Conservation (phyloP, 2,888 invertebrate species). For the Scelioninae gen. 2 region DNA sequence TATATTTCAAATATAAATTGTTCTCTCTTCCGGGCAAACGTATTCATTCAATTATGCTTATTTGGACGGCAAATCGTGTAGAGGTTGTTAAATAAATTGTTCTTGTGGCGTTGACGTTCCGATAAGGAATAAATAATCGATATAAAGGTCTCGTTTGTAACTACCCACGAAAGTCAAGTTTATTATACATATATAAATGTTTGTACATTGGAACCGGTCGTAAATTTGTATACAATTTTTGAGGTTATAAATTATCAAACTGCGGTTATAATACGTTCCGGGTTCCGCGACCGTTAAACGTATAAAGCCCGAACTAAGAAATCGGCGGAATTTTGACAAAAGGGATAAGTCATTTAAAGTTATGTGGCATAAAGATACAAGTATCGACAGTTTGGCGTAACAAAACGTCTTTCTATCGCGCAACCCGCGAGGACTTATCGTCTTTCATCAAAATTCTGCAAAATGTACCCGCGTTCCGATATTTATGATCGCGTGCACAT, state of each 20-base stretch:
- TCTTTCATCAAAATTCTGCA: slow-evolving; percentile 36
- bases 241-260: slow-evolving; percentile 20
- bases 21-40: too few relatives aligned
- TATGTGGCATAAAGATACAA: slow-evolving; percentile 44
- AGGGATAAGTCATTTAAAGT: slow-evolving; percentile 36
- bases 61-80: too few relatives aligned
- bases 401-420: slow-evolving; percentile 31
- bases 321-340: slow-evolving; percentile 32
- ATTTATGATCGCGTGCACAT: slow-evolving; percentile 24
- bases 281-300: slow-evolving; percentile 14
- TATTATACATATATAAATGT: too few relatives aligned
- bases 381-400: slow-evolving; percentile 30
- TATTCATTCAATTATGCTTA: too few relatives aligned
- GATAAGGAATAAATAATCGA: too few relatives aligned
- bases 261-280: slow-evolving; percentile 7
- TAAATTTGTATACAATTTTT: not conserved
- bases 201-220: too few relatives aligned
- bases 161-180: too few relatives aligned
- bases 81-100: too few relatives aligned
- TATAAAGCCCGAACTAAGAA: slow-evolving; percentile 9
- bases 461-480: slow-evolving; percentile 18
- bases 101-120: too few relatives aligned
- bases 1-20: too few relatives aligned
- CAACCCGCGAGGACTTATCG: slow-evolving; percentile 19
- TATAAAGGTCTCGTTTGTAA: too few relatives aligned